phyloP scores from a whole-genome alignment of 2,113 vertebrate species.

The Sterrhoptilus dennistouni region DNA sequence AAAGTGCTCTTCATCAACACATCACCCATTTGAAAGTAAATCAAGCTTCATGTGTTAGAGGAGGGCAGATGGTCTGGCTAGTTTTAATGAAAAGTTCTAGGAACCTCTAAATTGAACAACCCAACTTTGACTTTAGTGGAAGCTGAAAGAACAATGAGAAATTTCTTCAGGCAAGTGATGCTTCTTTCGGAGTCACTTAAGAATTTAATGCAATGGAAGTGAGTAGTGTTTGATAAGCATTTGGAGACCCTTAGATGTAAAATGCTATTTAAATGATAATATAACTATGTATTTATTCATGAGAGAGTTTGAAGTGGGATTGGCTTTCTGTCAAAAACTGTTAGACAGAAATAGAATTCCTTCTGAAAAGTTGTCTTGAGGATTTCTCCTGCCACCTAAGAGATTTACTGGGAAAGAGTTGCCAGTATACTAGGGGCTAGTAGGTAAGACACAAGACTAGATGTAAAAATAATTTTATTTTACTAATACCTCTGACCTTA shows the following conservation, averaged over 20 bases:
- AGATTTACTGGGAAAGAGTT: background rate
- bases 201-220: background rate
- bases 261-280: background rate
- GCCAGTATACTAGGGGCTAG: background rate
- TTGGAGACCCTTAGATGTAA: background rate
- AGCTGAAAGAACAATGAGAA: background rate
- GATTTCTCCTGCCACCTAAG: background rate
- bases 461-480: background rate
- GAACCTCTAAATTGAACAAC: background rate
- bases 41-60: background rate
- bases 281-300: slow-evolving; percentile 19
- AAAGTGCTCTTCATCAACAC: background rate
- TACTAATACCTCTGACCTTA: background rate
- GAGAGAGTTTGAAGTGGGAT: background rate
- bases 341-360: slow-evolving; percentile 35
- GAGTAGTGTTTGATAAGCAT: background rate
- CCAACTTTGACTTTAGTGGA: background rate
- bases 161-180: background rate
- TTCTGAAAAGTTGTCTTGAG: slow-evolving; percentile 17
- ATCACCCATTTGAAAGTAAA: background rate
- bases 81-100: background rate
- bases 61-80: background rate
- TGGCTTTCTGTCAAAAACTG: slow-evolving; percentile 46
- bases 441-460: background rate
- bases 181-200: background rate